These are phyloP conservation scores for Halictus ligatus DNA, from an alignment of 2,888 invertebrate species.

Conservation along the genomic window DNA sequence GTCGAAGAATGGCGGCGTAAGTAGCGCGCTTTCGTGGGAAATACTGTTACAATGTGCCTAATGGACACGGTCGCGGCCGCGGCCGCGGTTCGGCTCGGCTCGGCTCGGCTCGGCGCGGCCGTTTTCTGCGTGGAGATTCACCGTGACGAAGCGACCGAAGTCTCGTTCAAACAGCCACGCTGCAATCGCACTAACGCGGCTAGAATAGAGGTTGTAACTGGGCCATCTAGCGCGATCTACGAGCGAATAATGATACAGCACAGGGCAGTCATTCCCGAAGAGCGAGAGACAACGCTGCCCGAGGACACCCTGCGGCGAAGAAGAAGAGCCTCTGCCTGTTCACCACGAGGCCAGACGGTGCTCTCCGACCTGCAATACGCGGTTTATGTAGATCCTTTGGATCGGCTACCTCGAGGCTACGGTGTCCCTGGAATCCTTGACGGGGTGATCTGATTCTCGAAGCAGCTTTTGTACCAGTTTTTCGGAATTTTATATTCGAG, in stretches of 20 bases:
- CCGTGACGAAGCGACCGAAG: constrained; percentile 3
- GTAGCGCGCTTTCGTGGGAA: constrained; percentile 40
- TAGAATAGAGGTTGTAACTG: not conserved
- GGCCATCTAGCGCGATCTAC: not conserved
- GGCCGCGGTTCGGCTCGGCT: constrained; percentile 15
- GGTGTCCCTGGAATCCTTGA: not conserved
- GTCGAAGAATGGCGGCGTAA: not conserved
- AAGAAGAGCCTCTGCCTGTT: not conserved
- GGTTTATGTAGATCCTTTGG: not conserved
- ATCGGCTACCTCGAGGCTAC: not conserved
- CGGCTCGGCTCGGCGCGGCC: constrained; percentile 6
- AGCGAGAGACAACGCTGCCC: not conserved
- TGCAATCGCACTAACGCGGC: not conserved
- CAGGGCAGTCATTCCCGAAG: not conserved
- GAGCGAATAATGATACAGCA: not conserved
- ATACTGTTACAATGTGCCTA: constrained; percentile 41
- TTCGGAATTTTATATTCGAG: not conserved
- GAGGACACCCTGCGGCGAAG: not conserved
- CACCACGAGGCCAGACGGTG: not conserved
- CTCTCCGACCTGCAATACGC: not conserved
- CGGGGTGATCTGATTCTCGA: too few relatives aligned
- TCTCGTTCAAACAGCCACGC: not conserved
- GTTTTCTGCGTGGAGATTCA: constrained; percentile 19
- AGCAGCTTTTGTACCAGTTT: too few relatives aligned
- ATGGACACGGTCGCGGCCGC: constrained; percentile 29